phyloP scores from a whole-genome alignment of 2,888 invertebrate genomes.

The Helleia helle region DNA sequence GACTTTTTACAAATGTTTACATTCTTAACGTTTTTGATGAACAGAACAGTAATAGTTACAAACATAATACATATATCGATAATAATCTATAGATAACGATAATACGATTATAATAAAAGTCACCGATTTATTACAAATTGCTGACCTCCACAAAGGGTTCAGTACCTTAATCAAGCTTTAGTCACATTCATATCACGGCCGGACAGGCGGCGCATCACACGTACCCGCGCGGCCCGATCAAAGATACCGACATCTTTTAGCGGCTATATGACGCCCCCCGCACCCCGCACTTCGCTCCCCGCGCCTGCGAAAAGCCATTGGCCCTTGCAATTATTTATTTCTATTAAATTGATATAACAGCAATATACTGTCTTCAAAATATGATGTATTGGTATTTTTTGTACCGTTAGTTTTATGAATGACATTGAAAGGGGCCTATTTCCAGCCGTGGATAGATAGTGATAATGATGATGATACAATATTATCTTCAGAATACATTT shows the following conservation, averaged over 20 bases:
- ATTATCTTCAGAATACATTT: no score
- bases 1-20: no score
- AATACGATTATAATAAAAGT: conserved; percentile 8
- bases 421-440: no score
- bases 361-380: no score
- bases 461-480: no score
- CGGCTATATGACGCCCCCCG: conserved; percentile 71
- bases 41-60: no score
- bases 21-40: no score
- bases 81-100: neutral
- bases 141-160: conserved; percentile 66
- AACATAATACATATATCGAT: no score
- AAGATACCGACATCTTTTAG: conserved; percentile 74
- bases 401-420: no score
- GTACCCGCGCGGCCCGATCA: conserved; percentile 55
- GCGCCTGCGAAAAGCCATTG: no score
- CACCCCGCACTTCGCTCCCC: conserved; percentile 58
- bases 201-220: conserved; percentile 62
- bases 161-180: conserved; percentile 71
- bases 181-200: conserved; percentile 70
- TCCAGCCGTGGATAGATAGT: no score
- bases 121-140: conserved; percentile 11
- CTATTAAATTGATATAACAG: conserved; percentile 70
- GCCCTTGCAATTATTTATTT: conserved; percentile 70
- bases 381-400: no score